phyloP scores from a whole-genome alignment of 2,797 vertebrate genomes.

The Clamator glandarius region DNA sequence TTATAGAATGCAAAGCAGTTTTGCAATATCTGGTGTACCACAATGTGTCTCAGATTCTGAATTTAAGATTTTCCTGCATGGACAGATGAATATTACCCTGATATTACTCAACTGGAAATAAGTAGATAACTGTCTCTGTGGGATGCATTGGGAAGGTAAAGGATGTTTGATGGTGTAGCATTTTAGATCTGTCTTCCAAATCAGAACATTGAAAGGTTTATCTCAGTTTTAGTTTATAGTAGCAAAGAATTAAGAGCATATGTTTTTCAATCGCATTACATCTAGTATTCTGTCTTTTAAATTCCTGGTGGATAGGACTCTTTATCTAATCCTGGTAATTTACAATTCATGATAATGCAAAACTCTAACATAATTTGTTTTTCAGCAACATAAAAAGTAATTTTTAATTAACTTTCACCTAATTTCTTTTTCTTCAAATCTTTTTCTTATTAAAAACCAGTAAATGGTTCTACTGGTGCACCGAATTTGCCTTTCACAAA shows the following conservation, averaged over 20 bases:
- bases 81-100: background rate
- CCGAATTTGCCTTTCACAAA: background rate
- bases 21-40: background rate
- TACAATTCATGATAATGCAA: background rate
- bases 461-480: background rate
- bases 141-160: background rate
- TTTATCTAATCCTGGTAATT: background rate
- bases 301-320: background rate
- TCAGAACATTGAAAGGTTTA: background rate
- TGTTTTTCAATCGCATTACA: background rate
- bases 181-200: background rate
- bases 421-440: background rate
- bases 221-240: background rate
- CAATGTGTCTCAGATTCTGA: background rate
- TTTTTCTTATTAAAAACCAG: background rate
- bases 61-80: background rate
- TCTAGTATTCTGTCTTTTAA: background rate
- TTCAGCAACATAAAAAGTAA: background rate
- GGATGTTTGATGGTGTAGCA: background rate
- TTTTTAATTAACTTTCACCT: background rate
- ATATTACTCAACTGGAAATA: background rate
- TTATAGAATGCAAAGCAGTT: background rate
- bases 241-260: background rate
- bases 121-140: background rate
- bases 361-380: background rate